Percentiles rank a stretch among this genome's conserved stretches.
phyloP scores from a whole-genome alignment of 2,113 vertebrate genomes.

The Hylia prasina region DNA sequence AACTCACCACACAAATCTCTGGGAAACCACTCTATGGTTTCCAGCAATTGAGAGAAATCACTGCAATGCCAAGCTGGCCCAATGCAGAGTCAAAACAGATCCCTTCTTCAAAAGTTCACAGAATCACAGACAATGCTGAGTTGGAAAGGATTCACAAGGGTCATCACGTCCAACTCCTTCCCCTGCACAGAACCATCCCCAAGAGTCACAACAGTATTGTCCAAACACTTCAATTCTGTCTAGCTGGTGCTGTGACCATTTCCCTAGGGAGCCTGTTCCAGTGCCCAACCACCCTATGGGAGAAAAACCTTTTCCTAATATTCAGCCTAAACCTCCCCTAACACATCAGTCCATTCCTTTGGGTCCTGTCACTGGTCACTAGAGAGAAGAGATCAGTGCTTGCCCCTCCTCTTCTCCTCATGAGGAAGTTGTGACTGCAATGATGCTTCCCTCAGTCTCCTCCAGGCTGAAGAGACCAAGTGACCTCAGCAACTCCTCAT shows the following conservation, averaged over 20 bases:
- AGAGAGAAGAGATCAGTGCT: background rate
- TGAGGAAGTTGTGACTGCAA: background rate
- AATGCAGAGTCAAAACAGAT: background rate
- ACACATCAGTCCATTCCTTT: background rate
- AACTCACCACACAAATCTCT: background rate
- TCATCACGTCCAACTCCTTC: background rate
- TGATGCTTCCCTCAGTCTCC: background rate
- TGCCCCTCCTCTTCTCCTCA: background rate
- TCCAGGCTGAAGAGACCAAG: background rate
- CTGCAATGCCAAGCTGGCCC: background rate
- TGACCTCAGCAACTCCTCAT: background rate
- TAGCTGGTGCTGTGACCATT: background rate
- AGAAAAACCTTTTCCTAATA: background rate
- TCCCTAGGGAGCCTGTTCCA: background rate
- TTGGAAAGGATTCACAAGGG: background rate
- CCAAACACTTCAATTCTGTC: background rate
- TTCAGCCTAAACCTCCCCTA: background rate
- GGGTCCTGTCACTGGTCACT: fast-evolving
- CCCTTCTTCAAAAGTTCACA: background rate
- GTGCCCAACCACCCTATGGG: fast-evolving
- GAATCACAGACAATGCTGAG: background rate
- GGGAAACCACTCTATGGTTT: background rate
- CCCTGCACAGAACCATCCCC: background rate
- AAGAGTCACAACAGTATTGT: background rate
- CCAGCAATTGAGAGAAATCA: background rate